Base-by-base conservation (phyloP, 2,113 vertebrate genomes). In the Nothoprocta perdicaria region DNA sequence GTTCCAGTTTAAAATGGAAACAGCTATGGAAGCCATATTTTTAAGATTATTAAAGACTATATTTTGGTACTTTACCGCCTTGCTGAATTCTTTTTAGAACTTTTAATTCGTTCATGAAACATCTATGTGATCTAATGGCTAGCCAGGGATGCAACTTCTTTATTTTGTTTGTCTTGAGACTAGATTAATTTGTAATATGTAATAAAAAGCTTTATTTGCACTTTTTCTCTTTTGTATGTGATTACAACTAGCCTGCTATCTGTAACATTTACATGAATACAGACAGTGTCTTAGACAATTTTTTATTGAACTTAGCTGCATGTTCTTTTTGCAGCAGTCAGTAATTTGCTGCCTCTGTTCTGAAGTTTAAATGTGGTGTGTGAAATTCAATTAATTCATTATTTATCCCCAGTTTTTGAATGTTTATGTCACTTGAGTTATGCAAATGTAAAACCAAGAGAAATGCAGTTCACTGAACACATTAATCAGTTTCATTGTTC, bases 361-460 rank as follows among this genome's bases (percentile, higher is more conserved):
- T 91, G 78, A 72, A 84, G 57, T 88, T 75, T 84, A 35, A 60
- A 35, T 12, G 41, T 65, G 38, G 5, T 81, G 4, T 68, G 72
- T 82, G 72, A 85, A 86, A 89, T 86, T 82, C 50, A 73, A 27
- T 27, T 71, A 80, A 52, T 94, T 67, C 24, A 77, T 69, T 79
- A 61, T 35, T 75, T 93, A 66, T 82, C 29, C 50, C 1, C 19
- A 9, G 15, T 90, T 81, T 81, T 66, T 46, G 41, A 81, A 60
- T 76, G 58, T 93, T 92, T 79, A 46, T 92, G 95, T 94, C 63
- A 71, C 58, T 63, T 62, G 33, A 6, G 46, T 82, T 90, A 71
- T 77, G 82, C 55, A 80, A 82, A 68, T 92, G 7, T 77, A 63
- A 81, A 92, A 31, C 41, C 14, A 67, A 92, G 86, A 77, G 45